phyloP scores from a whole-genome alignment of 2,797 vertebrate species.

The Hydrolagus colliei region DNA sequence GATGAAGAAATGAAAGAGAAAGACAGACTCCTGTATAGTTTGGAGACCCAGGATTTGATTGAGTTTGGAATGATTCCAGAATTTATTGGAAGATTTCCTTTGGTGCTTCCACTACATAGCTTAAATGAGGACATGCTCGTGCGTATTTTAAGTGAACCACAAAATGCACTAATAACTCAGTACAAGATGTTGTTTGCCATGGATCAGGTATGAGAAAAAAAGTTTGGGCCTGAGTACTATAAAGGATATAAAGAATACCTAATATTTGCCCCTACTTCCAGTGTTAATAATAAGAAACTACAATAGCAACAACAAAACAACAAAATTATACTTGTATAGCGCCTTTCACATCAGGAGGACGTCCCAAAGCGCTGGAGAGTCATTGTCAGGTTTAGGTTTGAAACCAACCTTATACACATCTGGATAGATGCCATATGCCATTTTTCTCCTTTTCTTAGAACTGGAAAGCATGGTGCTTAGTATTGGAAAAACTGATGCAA shows the following conservation, averaged over 20 bases:
- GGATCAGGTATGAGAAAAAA: slow-evolving; percentile 74
- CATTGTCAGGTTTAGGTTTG: neutral
- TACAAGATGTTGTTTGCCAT: slow-evolving; percentile 95
- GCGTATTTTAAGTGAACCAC: slow-evolving; percentile 85
- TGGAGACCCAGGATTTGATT: slow-evolving; percentile 89
- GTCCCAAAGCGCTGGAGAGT: no score
- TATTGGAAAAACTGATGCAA: neutral
- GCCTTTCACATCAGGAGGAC: no score
- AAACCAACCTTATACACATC: neutral
- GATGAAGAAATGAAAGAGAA: slow-evolving; percentile 86
- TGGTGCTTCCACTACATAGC: slow-evolving; percentile 90
- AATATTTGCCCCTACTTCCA: no score
- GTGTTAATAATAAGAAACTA: no score
- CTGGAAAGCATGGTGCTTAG: neutral
- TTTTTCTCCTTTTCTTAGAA: neutral
- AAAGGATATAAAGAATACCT: neutral
- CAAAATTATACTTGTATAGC: no score
- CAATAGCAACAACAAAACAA: no score
- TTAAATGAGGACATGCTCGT: slow-evolving; percentile 87
- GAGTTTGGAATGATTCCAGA: slow-evolving; percentile 98
- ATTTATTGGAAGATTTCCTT: slow-evolving; percentile 88
- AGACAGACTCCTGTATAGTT: slow-evolving; percentile 76
- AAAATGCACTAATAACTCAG: slow-evolving; percentile 90
- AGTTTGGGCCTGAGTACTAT: neutral
- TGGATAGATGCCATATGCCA: neutral